Evolutionary conservation across 2,888 invertebrate species (phyloP).

Genomic region (Cerastoderma edule): DNA sequence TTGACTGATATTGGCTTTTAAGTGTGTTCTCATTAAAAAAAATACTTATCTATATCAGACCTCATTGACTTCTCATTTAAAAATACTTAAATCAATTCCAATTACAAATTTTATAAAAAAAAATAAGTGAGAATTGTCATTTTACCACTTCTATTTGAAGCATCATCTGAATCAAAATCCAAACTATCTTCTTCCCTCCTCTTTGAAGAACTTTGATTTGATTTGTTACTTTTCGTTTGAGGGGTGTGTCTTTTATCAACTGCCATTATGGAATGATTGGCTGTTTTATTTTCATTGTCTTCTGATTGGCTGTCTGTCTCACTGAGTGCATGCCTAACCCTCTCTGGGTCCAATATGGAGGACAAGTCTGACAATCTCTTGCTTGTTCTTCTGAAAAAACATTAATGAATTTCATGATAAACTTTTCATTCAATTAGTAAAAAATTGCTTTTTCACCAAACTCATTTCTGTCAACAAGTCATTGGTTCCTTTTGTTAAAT

Average conservation of each 20-base stretch:
- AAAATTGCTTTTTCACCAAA: too few relatives aligned
- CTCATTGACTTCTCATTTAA: too few relatives aligned
- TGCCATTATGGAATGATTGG: neutral
- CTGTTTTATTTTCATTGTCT: neutral
- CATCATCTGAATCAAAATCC: constrained; percentile 2
- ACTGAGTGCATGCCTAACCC: constrained; percentile 43
- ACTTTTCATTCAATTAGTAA: too few relatives aligned
- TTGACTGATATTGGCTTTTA: too few relatives aligned
- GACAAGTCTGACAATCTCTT: constrained; percentile 53
- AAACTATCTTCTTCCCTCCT: neutral
- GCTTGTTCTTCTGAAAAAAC: constrained; percentile 30
- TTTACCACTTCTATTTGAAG: constrained; percentile 9
- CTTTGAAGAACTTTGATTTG: neutral
- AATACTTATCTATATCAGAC: too few relatives aligned
- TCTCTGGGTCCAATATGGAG: constrained; percentile 40
- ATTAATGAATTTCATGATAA: neutral
- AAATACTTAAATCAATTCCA: too few relatives aligned
- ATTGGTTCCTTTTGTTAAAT: too few relatives aligned
- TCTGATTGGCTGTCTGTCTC: constrained; percentile 4
- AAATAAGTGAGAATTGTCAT: too few relatives aligned
- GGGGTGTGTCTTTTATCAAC: neutral
- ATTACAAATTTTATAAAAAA: too few relatives aligned
- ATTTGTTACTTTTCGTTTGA: neutral
- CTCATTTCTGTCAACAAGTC: too few relatives aligned
- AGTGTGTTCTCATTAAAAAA: too few relatives aligned